A percentile compares a stretch with the other conserved stretches of the same genome.
Evolutionary conservation across 2,888 invertebrate genomes (phyloP).

Genomic region (Chironomus riparius): DNA sequence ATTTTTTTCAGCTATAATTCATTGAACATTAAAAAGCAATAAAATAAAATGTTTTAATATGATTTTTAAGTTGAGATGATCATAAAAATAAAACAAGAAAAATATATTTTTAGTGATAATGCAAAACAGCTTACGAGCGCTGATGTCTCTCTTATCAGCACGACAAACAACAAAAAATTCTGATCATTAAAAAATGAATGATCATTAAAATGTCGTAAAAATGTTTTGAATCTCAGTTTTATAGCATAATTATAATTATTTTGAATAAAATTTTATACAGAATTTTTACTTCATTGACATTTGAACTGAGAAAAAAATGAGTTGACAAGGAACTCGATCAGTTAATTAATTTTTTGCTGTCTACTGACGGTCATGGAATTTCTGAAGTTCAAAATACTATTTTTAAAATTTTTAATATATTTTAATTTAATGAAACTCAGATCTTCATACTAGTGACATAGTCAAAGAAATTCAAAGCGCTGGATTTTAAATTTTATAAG

Average conservation of each 20-base stretch:
- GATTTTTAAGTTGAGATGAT: background rate
- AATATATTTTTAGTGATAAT: background rate
- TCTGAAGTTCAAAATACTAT: too few relatives aligned
- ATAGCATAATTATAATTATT: background rate
- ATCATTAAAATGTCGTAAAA: constrained; percentile 24
- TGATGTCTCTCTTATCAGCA: background rate
- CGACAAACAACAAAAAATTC: background rate
- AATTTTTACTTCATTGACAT: constrained; percentile 7
- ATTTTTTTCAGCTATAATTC: too few relatives aligned
- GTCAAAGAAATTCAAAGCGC: too few relatives aligned
- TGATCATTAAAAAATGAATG: constrained; percentile 13
- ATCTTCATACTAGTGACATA: too few relatives aligned
- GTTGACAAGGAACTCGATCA: too few relatives aligned
- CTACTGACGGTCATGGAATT: too few relatives aligned
- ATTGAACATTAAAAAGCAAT: background rate
- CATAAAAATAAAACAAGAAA: background rate
- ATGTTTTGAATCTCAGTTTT: constrained; percentile 17
- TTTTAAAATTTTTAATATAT: too few relatives aligned
- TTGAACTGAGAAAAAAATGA: background rate
- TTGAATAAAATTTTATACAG: background rate
- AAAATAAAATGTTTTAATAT: background rate
- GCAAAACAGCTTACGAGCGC: background rate
- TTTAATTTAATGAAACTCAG: too few relatives aligned
- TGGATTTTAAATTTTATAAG: too few relatives aligned
- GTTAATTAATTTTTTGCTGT: too few relatives aligned